These are phyloP conservation scores for Melanocharis versteri DNA, from an alignment of 2,113 vertebrate genomes.

Conservation along the genomic window DNA sequence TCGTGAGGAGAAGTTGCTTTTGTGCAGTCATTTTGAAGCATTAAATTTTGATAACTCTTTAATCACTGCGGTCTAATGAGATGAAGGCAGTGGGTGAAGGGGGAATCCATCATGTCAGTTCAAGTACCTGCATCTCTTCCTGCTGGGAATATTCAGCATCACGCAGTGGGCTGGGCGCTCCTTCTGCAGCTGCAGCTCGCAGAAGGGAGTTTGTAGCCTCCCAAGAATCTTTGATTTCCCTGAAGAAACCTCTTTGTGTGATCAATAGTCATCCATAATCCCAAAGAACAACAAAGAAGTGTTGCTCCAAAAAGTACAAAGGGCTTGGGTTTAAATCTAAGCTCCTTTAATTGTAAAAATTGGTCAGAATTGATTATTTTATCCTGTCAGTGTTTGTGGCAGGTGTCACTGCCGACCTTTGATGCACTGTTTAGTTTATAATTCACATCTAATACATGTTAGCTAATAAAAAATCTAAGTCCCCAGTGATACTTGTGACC, in stretches of 20 bases:
- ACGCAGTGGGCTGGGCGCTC: not conserved
- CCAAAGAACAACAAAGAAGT: not conserved
- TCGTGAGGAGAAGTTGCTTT: not conserved
- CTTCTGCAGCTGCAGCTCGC: not conserved
- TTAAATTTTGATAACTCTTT: slow-evolving; percentile 69
- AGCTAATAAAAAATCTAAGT: not conserved
- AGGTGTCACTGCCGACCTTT: not conserved
- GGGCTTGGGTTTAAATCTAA: not conserved
- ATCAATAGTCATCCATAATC: not conserved
- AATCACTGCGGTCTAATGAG: slow-evolving; percentile 65
- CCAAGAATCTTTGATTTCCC: slow-evolving; percentile 19
- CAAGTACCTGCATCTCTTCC: slow-evolving; percentile 14
- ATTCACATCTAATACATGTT: not conserved
- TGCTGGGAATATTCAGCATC: not conserved
- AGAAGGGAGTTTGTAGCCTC: not conserved
- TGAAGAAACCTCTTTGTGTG: not conserved
- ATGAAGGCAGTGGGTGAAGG: slow-evolving; percentile 54
- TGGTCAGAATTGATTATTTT: not conserved
- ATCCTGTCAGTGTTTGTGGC: not conserved
- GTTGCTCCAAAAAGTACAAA: not conserved
- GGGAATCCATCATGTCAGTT: slow-evolving; percentile 51
- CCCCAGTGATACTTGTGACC: not conserved
- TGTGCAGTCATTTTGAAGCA: slow-evolving; percentile 49
- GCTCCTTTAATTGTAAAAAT: not conserved
- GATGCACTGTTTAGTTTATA: not conserved